Conservation (phyloP, 2,113 vertebrate genomes). For the Ceyx margarethae region DNA sequence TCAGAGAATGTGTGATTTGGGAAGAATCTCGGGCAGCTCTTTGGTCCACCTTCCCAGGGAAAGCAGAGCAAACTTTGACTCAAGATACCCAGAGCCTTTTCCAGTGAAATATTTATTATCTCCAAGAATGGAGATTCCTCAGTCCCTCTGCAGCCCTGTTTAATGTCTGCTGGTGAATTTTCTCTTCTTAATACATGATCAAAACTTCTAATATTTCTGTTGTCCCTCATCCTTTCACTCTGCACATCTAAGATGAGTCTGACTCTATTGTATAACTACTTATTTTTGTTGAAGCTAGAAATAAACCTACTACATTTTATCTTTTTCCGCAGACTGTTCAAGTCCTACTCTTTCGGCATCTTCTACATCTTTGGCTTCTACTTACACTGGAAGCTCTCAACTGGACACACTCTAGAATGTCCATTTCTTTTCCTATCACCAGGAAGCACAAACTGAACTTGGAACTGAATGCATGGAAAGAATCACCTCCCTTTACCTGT, state of each 20-base stretch:
- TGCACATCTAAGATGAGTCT: background rate
- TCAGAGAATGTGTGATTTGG: background rate
- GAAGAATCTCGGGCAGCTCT: background rate
- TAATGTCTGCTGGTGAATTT: background rate
- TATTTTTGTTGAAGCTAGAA: background rate
- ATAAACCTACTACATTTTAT: background rate
- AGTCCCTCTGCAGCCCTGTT: background rate
- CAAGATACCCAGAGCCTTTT: background rate
- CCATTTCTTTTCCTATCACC: background rate
- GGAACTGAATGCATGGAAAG: background rate
- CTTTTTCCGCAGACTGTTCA: background rate
- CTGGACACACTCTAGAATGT: background rate
- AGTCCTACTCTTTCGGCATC: background rate
- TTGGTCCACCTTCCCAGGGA: background rate
- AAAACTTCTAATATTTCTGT: fast-evolving
- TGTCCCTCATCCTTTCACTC: background rate
- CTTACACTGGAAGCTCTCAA: background rate
- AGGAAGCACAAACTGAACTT: background rate
- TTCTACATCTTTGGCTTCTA: background rate
- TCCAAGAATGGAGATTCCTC: background rate
- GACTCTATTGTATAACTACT: background rate
- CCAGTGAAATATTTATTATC: background rate
- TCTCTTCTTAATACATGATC: background rate
- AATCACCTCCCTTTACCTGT: background rate
- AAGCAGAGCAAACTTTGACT: background rate